Evolutionary conservation across 30 jellyfish, hydroid and myxozoan species (phyloP).

Genomic region (Haliclystus octoradiatus): DNA sequence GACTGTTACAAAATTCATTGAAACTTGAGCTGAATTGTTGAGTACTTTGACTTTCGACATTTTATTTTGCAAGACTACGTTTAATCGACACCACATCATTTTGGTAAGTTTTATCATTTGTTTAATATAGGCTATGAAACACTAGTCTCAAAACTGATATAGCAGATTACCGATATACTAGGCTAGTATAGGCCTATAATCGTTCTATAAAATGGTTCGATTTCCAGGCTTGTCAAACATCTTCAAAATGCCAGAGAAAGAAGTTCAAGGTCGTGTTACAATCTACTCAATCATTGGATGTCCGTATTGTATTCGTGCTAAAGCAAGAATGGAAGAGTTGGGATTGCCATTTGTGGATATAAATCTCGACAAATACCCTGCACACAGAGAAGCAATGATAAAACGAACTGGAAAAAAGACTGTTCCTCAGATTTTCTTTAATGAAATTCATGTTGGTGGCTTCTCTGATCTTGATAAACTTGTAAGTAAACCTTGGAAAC

Average conservation of each 20-base stretch:
- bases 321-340: conserved; percentile 55
- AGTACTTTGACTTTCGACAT: too few species aligned
- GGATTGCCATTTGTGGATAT: conserved; percentile 56
- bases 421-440: conserved; percentile 80
- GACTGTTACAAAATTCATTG: too few species aligned
- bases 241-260: conserved; percentile 1
- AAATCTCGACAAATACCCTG: conserved; percentile 39
- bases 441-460: conserved; percentile 66
- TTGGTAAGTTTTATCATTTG: too few species aligned
- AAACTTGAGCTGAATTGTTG: too few species aligned
- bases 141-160: too few species aligned
- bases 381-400: conserved; percentile 42
- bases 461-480: conserved; percentile 39
- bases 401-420: conserved; percentile 72
- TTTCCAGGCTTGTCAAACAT: neutral
- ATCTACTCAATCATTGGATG: conserved; percentile 75
- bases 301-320: conserved; percentile 77
- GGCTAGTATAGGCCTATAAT: too few species aligned
- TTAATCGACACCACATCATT: too few species aligned
- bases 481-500: conserved; percentile 31
- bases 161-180: too few species aligned
- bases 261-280: conserved; percentile 46
- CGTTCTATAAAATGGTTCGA: neutral
- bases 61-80: too few species aligned
- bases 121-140: too few species aligned